Conservation (phyloP, 30 jellyfish, hydroid and myxozoan genomes). For the Pelagia noctiluca region DNA sequence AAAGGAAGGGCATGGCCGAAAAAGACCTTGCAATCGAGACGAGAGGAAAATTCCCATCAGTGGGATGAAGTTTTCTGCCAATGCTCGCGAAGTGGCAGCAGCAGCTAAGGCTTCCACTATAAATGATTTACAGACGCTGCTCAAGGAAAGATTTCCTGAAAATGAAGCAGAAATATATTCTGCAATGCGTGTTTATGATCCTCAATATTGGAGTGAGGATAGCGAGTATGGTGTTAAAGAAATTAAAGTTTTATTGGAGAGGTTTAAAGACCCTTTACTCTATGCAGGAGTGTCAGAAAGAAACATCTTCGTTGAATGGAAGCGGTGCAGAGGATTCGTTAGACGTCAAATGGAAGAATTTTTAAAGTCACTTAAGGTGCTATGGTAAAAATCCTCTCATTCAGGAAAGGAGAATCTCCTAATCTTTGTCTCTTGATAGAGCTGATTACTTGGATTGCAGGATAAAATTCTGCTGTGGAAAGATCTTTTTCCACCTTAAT, state of each 20-base stretch:
- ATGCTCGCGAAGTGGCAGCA: slow-evolving; percentile 20
- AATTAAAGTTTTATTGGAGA: not conserved
- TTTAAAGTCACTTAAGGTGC: no score
- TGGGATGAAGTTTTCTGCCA: slow-evolving; percentile 17
- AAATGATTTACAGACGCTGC: not conserved
- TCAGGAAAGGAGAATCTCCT: slow-evolving; percentile 49
- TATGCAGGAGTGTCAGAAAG: slow-evolving; percentile 24
- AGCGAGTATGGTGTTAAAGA: slow-evolving; percentile 19
- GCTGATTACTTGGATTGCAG: slow-evolving; percentile 51
- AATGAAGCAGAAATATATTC: slow-evolving; percentile 11
- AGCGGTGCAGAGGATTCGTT: slow-evolving; percentile 27
- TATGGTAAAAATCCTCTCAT: slow-evolving; percentile 37
- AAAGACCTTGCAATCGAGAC: slow-evolving; percentile 22
- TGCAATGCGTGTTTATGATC: slow-evolving; percentile 31
- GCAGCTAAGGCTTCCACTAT: slow-evolving; percentile 20
- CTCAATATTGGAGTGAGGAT: slow-evolving; percentile 60
- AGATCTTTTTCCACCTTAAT: slow-evolving; percentile 66
- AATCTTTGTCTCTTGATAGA: slow-evolving; percentile 45
- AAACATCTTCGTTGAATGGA: slow-evolving; percentile 46
- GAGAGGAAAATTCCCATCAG: slow-evolving; percentile 4
- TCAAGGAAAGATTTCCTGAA: slow-evolving; percentile 30
- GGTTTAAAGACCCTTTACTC: slow-evolving; percentile 17
- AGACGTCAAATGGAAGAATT: slow-evolving; percentile 34
- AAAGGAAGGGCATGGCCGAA: slow-evolving; percentile 49
- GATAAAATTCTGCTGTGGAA: slow-evolving; percentile 72